Base-by-base conservation (phyloP, 1,140 invertebrate species). In the Gryllus bimaculatus region DNA sequence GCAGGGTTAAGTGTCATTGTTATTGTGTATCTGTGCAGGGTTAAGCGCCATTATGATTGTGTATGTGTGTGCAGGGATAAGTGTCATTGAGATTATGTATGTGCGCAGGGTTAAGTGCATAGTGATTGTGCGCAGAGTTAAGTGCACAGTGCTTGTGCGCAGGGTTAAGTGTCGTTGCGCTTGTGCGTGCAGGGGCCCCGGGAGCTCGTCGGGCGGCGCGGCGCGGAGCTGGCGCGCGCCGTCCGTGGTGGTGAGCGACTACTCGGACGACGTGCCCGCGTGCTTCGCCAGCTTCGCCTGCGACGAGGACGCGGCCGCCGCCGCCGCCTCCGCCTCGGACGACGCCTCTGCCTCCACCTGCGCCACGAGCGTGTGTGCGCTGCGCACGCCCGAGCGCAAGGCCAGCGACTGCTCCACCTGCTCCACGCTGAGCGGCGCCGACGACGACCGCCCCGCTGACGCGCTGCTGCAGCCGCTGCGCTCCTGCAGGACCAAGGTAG, bases 241-340 rank as follows among this genome's bases (percentile, higher is more conserved):
- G 0, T 94, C 92, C 21, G 93, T 95, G 20, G 93, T 95, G 7
- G 92, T 95, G 3, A 94, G 93, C 82, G 94, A 95, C 84, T 94
- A 94, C 83, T 94, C 92, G 0, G 93, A 94, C 83, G 93, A 93
- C 82, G 47, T 73, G 20, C 48, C 21, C 8, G 49, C 5, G 13
- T 77, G 54, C 12, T 66, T 66, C 75, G 15, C 21, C 80, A 15
- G 48, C 48, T n/a, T n/a, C 26, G 39, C 73, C 77, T 8, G 73
- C 76, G 78, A 75, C 73, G 47, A 26, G 76, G 15, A 48, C 21
- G 79, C 80, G 21, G 80, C 81, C 6, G 78, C 81, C 73, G 76
- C 80, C 15, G 81, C 80, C 66, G 80, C 82, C 54, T 78, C 80
- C 18, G 81, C 81, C 73, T 80, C 80, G 54, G 78, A 75, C 78